Percentiles rank a stretch among this genome's conserved stretches.
Evolutionary conservation across 2,888 invertebrate genomes (phyloP).

Genomic region (Drosophila hawaiiensis): DNA sequence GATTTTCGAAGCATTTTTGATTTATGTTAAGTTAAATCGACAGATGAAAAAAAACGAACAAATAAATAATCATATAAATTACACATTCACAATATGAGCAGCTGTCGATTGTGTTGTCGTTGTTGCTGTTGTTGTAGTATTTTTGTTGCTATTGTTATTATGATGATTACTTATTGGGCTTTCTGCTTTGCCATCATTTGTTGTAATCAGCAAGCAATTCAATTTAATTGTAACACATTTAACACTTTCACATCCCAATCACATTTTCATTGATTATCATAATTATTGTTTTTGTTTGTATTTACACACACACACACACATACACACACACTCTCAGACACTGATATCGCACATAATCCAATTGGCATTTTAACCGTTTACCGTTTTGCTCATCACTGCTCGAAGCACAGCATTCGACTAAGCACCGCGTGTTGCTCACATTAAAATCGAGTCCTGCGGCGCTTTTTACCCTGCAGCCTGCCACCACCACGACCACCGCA

Average conservation of each 20-base stretch:
- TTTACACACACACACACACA: constrained; percentile 2
- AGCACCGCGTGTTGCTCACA: constrained; percentile 39
- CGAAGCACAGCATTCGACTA: constrained; percentile 80
- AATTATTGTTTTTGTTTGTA: constrained; percentile 31
- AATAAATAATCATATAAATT: constrained; percentile 44
- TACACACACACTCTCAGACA: neutral
- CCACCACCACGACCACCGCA: constrained; percentile 38
- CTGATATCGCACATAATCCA: constrained; percentile 45
- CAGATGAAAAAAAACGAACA: constrained; percentile 17
- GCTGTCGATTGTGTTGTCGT: constrained; percentile 30
- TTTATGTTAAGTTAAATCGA: constrained; percentile 61
- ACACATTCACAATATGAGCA: constrained; percentile 18
- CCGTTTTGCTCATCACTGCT: constrained; percentile 72
- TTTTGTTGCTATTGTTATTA: constrained; percentile 54
- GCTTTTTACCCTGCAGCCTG: constrained; percentile 81
- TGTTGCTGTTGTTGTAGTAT: constrained; percentile 30
- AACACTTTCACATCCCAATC: constrained; percentile 70
- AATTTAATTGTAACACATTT: constrained; percentile 74
- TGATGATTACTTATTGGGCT: constrained; percentile 48
- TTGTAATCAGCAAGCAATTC: constrained; percentile 75
- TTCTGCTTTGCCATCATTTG: constrained; percentile 66
- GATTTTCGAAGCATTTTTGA: constrained; percentile 50
- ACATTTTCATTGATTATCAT: constrained; percentile 54
- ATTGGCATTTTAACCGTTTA: constrained; percentile 53
- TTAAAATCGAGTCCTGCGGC: constrained; percentile 80